These are phyloP conservation scores for Octopus sinensis DNA, from an alignment of 1,140 invertebrate species.

Conservation along the genomic window DNA sequence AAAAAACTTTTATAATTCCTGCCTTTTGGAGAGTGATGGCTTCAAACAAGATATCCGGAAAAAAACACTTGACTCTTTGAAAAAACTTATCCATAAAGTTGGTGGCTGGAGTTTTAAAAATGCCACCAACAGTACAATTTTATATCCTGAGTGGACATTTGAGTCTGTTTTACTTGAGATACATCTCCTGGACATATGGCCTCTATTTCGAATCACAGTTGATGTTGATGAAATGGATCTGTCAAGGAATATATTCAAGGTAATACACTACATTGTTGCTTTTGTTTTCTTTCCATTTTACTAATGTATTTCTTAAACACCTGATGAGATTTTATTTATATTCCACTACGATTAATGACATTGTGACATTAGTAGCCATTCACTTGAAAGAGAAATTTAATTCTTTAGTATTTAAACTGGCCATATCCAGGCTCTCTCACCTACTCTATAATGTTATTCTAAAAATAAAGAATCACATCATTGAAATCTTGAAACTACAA, in stretches of 20 bases:
- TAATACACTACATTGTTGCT: constrained; percentile 8
- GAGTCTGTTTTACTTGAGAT: constrained; percentile 31
- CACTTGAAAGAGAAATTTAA: too few relatives aligned
- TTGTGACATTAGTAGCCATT: too few relatives aligned
- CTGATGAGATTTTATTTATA: too few relatives aligned
- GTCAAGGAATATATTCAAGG: constrained; percentile 32
- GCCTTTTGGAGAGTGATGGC: constrained; percentile 26
- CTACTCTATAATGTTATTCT: too few relatives aligned
- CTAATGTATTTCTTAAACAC: neutral
- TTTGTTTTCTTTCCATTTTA: neutral
- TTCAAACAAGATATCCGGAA: constrained; percentile 11
- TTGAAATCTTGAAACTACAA: too few relatives aligned
- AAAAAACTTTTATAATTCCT: constrained; percentile 36
- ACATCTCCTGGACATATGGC: constrained; percentile 37
- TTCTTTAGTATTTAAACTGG: too few relatives aligned
- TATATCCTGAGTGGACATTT: constrained; percentile 22
- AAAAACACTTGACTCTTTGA: constrained; percentile 25
- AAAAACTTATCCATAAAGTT: constrained; percentile 22
- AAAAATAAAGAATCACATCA: too few relatives aligned
- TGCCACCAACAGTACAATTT: neutral
- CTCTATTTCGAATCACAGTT: constrained; percentile 35
- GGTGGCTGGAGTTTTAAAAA: constrained; percentile 26
- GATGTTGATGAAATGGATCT: constrained; percentile 37
- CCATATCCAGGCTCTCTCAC: too few relatives aligned
- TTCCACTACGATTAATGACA: too few relatives aligned